Conservation (phyloP, 64 coral and sea anemone genomes). For the Acropora tenuis region DNA sequence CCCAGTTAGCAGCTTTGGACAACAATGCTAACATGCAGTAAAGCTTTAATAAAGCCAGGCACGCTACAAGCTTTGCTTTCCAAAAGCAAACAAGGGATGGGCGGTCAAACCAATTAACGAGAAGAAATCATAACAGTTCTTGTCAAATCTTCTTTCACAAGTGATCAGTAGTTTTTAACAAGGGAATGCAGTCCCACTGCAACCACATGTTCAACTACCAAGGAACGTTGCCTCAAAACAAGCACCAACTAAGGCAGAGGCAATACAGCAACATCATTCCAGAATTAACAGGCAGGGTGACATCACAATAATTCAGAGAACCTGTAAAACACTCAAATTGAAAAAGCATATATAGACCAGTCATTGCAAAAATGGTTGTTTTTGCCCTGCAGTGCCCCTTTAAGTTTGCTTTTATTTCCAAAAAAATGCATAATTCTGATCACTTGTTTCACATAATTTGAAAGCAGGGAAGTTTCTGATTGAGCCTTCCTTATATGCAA, state of each 20-base stretch:
- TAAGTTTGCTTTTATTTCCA: no score
- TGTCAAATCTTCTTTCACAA: slow-evolving; percentile 9
- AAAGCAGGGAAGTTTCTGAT: no score
- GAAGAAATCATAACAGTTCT: slow-evolving; percentile 7
- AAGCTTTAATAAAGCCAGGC: slow-evolving; percentile 26
- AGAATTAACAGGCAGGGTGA: not conserved
- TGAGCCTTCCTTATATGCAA: no score
- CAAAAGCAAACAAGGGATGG: slow-evolving; percentile 50
- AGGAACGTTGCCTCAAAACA: not conserved
- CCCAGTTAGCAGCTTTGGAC: not conserved
- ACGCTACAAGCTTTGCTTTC: slow-evolving; percentile 25
- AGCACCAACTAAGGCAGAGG: not conserved
- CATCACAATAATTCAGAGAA: no score
- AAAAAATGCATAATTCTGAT: no score
- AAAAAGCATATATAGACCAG: no score
- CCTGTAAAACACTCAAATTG: no score
- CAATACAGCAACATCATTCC: not conserved
- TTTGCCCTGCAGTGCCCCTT: no score
- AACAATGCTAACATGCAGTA: not conserved
- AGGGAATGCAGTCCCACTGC: not conserved
- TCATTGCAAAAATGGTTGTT: no score
- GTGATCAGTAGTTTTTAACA: not conserved
- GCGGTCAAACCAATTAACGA: slow-evolving; percentile 23
- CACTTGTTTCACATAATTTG: no score
- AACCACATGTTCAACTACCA: not conserved